Evolutionary conservation across 2,113 vertebrate genomes (phyloP), one percentile per base, ranked within the genome.

Genomic region (Passer montanus): DNA sequence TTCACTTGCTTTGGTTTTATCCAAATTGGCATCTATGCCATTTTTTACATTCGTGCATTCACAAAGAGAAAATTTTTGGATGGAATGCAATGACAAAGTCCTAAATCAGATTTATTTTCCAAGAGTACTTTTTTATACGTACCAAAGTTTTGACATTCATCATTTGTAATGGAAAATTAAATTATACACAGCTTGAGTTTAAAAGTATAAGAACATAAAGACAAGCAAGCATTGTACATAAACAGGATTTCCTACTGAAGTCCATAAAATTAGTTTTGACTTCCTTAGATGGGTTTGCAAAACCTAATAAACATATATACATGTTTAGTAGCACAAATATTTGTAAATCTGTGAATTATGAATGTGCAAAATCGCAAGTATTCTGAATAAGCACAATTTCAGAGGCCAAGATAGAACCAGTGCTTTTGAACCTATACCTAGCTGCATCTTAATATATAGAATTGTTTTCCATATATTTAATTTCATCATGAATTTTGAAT

Each of bases 141-240:
- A 89, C 56, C 39, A 55, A 84, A 70, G 17, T 75, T 78, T 87
- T 84, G 35, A 8, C 35, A 73, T 80, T 81, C 35, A 35, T 46
- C 12, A 30, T 73, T 86, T 90, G 55, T 31, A 92, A 74, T 39
- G 39, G 59, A 88, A 94, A 94, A 96, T 70, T 7, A 74, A 96
- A 94, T 94, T 89, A 89, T 60, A 41, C 31, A 84, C 41, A 89
- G 52, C 11, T 94, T 70, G 15, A 72, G 10, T 82, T 95, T 89
- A 89, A 88, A 37, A 2, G 1, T 31, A 16, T 39, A 92, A 78
- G 69, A 78, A 75, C 27, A 41, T 56, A 64, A 88, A 94, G 46
- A 52, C 47, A 84, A 87, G 53, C 31, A 47, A 37, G 28, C 17
- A 52, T 70, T 87, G 26, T 68, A 35, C 59, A 77, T 80, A 77